Conservation (phyloP, 2,888 invertebrate genomes). For the Drosophila mettleri region DNA sequence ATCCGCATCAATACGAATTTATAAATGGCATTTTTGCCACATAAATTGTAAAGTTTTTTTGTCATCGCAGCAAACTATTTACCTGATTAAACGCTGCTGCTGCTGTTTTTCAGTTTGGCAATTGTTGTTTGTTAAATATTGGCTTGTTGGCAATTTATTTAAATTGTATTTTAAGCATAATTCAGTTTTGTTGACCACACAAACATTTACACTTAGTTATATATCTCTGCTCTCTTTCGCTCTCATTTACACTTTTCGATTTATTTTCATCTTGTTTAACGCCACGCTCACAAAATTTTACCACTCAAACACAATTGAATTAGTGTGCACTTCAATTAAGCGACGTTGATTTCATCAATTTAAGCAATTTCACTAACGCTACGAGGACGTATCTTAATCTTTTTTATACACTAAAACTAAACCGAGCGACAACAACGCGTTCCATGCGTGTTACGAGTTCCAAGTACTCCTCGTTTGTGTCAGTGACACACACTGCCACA, state of each 20-base stretch:
- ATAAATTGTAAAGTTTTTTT: conserved; percentile 26
- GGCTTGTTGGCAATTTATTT: conserved; percentile 69
- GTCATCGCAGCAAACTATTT: conserved; percentile 48
- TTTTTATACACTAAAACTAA: conserved; percentile 8
- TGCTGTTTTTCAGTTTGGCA: conserved; percentile 47
- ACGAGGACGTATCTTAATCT: conserved; percentile 48
- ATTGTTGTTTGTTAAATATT: conserved; percentile 37
- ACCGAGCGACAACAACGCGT: conserved; percentile 39
- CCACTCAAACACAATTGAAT: conserved; percentile 31
- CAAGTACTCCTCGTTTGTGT: conserved; percentile 52
- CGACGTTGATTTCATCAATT: conserved; percentile 51
- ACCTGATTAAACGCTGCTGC: conserved; percentile 61
- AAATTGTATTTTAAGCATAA: conserved; percentile 74
- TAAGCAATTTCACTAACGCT: conserved; percentile 53
- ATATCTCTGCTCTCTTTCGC: conserved; percentile 17
- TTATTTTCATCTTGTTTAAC: conserved; percentile 36
- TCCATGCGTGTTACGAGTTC: conserved; percentile 36
- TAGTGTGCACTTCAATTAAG: conserved; percentile 32
- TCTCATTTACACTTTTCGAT: conserved; percentile 20
- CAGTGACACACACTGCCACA: conserved; percentile 35
- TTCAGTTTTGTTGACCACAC: conserved; percentile 57
- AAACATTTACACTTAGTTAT: conserved; percentile 40
- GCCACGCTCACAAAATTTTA: conserved; percentile 23
- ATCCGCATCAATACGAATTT: conserved; percentile 38
- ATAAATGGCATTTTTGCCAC: conserved; percentile 59